Base-by-base conservation (phyloP, 2,113 vertebrate species). In the Phodopus roborovskii region DNA sequence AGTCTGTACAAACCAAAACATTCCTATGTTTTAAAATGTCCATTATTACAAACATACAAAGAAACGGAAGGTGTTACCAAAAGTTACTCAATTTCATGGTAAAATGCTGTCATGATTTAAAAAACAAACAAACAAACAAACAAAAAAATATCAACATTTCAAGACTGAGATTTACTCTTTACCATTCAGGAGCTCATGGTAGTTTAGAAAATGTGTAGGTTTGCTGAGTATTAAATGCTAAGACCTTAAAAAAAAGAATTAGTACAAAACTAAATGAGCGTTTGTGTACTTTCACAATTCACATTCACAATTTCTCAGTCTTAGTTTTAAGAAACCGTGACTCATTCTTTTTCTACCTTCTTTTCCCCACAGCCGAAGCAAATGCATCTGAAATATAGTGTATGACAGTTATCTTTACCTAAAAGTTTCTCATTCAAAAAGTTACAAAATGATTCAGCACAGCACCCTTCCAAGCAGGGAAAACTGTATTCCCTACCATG, bases 41-140 rank as follows among this genome's bases (percentile, higher is more conserved):
- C 96, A 89, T 98, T 98, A 97, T 98, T 98, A 99, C 98, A 99
- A 99, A 99, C 98, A 98, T 98, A 99, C 98, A 99, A 98, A 98
- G 98, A 92, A 98, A 98, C 90, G 66, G 96, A 98, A 77, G 96
- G 96, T 95, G 86, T 98, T 97, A 98, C 98, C 98, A 98, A 98
- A 99, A 98, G 98, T 98, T 97, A 98, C 96, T 96, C 96, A 24
- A 95, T 96, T 91, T 97, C 92, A 98, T 97, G 97, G 98, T 98
- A 97, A 84, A 98, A 96, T 97, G 86, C 95, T 98, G 97, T 97
- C 85, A 97, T 98, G 97, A 96, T 98, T 98, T 13, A 56, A 56
- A 56, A 56, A 56, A 56, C 11, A 56, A 56, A 56, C 13, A 12
- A 56, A 50, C 50, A 50, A 50, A 50, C 50, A 50, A 50, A 50